Conservation (phyloP, 2,888 invertebrate species). For the Tiliacea citrago region DNA sequence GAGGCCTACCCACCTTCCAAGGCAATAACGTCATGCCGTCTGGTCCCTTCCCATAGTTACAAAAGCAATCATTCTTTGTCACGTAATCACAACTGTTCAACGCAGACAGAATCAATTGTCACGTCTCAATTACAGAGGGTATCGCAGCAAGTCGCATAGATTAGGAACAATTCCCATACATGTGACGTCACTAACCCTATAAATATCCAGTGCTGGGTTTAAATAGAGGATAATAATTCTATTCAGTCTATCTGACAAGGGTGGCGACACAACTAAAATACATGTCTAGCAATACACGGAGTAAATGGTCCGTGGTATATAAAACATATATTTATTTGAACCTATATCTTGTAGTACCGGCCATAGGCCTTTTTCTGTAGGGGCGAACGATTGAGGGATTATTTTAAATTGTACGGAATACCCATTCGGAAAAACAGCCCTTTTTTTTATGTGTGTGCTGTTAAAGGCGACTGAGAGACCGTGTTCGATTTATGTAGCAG, state of each 20-base stretch:
- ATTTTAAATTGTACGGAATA: conserved; percentile 13
- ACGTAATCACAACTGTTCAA: conserved; percentile 34
- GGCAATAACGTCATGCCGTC: too few species aligned
- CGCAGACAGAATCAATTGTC: conserved; percentile 41
- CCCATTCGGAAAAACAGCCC: background rate
- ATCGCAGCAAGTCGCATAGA: conserved; percentile 4
- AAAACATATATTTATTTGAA: conserved; percentile 47
- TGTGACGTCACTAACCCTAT: conserved; percentile 33
- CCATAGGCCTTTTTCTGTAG: background rate
- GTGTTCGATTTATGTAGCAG: background rate
- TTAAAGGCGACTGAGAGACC: too few species aligned
- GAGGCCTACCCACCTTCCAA: too few species aligned
- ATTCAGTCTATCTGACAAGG: conserved; percentile 54
- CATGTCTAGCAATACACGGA: conserved; percentile 31
- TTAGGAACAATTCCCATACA: conserved; percentile 22
- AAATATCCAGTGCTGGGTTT: conserved; percentile 37
- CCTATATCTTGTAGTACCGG: conserved; percentile 6
- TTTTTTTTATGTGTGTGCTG: background rate
- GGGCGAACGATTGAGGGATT: background rate
- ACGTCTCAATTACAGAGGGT: conserved; percentile 23
- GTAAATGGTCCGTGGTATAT: conserved; percentile 46
- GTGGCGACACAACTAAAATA: conserved; percentile 38
- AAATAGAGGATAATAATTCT: conserved; percentile 34
- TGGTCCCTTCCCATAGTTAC: too few species aligned
- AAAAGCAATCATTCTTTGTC: conserved; percentile 33